A percentile compares a stretch with the other conserved stretches of the same genome.
Evolutionary conservation across 2,113 vertebrate genomes (phyloP).

Genomic region (Cervus canadensis): DNA sequence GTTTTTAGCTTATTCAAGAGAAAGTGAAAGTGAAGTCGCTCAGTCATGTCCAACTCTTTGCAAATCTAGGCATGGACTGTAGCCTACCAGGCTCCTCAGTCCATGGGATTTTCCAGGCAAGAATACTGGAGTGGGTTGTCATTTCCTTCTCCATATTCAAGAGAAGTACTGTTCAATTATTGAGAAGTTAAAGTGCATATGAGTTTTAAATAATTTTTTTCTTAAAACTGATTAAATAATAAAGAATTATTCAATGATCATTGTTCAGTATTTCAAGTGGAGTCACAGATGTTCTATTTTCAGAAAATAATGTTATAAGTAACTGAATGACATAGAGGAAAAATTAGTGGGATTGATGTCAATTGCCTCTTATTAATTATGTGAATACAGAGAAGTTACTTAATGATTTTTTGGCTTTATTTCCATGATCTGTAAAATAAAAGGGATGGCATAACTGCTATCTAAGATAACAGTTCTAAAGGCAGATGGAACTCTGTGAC

Average conservation of each 20-base stretch:
- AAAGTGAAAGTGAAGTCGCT: not conserved
- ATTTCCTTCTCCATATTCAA: not conserved
- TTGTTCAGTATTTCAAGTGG: not conserved
- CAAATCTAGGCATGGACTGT: no score
- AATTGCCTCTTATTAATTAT: not conserved
- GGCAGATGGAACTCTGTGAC: not conserved
- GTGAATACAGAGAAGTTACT: not conserved
- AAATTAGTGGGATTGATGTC: not conserved
- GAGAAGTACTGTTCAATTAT: not conserved
- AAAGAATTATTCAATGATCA: not conserved
- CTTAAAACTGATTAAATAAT: not conserved
- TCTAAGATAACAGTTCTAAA: not conserved
- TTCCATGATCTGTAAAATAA: not conserved
- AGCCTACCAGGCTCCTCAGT: no score
- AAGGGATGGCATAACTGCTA: not conserved
- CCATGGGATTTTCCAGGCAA: no score
- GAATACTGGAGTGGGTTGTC: no score
- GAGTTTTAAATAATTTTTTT: not conserved
- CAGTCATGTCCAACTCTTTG: no score
- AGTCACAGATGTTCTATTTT: not conserved
- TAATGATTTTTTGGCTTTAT: not conserved
- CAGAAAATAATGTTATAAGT: not conserved
- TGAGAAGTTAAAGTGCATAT: not conserved
- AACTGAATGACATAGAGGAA: not conserved
- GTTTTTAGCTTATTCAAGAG: not conserved